phyloP scores from a whole-genome alignment of 2,888 invertebrate genomes.

The Tetanocera ferruginea region DNA sequence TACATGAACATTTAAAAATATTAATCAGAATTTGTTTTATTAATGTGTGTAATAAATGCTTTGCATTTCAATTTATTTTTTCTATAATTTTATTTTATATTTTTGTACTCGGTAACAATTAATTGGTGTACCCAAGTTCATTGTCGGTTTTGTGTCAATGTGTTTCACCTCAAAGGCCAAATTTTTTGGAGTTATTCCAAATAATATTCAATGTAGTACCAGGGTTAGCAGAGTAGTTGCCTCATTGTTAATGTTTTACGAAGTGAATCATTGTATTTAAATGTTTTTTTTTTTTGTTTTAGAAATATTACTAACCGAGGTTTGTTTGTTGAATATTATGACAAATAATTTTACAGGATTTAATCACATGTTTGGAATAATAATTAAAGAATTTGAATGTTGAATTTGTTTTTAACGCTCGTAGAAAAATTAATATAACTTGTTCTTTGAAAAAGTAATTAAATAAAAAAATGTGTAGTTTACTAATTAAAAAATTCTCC shows the following conservation, averaged over 20 bases:
- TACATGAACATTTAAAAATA: not conserved
- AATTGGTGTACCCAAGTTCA: conserved; percentile 14
- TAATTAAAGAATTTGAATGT: no score
- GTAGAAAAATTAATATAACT: no score
- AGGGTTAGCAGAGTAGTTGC: conserved; percentile 15
- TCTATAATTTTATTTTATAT: not conserved
- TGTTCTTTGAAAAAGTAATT: no score
- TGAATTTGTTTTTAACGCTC: no score
- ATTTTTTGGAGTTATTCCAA: conserved; percentile 31
- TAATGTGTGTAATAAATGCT: not conserved
- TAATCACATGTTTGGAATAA: no score
- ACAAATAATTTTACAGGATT: no score
- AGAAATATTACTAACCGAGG: not conserved
- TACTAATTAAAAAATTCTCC: no score
- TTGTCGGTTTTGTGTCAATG: conserved; percentile 5
- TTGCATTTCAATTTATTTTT: not conserved
- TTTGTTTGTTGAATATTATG: not conserved
- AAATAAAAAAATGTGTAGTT: no score
- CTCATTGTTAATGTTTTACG: not conserved
- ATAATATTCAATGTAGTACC: not conserved
- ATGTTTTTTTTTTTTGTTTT: not conserved
- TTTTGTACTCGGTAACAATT: not conserved
- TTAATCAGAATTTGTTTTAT: not conserved
- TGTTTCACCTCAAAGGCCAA: conserved; percentile 6
- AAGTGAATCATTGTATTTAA: not conserved